Evolutionary conservation across 2,113 vertebrate species (phyloP).

Genomic region (Sisor rabdophorus): DNA sequence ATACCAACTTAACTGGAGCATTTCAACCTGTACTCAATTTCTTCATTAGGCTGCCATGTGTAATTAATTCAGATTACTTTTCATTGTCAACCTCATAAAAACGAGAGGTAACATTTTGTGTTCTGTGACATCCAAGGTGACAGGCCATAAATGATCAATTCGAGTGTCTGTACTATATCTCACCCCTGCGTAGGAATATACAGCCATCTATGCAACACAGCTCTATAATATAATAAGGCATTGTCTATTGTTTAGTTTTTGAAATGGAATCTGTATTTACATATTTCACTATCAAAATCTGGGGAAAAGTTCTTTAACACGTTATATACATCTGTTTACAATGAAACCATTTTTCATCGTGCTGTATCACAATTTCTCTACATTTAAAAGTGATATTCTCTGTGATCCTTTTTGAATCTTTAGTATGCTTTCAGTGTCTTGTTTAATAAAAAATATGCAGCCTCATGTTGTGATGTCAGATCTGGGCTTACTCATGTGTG

Average conservation of each 20-base stretch:
- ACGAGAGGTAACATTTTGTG: not conserved
- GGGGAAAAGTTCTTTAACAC: not conserved
- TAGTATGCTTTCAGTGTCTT: no score
- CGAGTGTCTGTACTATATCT: not conserved
- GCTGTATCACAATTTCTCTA: not conserved
- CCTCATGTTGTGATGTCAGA: slow-evolving; percentile 13
- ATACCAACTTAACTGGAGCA: slow-evolving; percentile 8
- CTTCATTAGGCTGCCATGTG: slow-evolving; percentile 4
- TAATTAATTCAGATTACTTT: slow-evolving; percentile 5
- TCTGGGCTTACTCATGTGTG: slow-evolving; percentile 5
- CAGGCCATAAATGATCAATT: not conserved
- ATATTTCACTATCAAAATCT: slow-evolving; percentile 17
- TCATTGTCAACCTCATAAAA: not conserved
- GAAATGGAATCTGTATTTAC: not conserved
- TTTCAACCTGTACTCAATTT: slow-evolving; percentile 21
- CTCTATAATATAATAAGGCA: not conserved
- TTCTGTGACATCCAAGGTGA: not conserved
- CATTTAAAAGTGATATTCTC: not conserved
- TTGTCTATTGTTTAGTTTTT: slow-evolving; percentile 23
- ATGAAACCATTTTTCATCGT: not conserved
- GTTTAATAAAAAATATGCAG: slow-evolving; percentile 9
- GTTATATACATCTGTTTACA: not conserved
- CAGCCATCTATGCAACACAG: not conserved
- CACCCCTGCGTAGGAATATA: not conserved
- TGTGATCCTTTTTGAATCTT: not conserved